Percentiles rank a stretch among this genome's conserved stretches.
phyloP scores from a whole-genome alignment of 2,797 vertebrate species.

The Malacoraja senta region DNA sequence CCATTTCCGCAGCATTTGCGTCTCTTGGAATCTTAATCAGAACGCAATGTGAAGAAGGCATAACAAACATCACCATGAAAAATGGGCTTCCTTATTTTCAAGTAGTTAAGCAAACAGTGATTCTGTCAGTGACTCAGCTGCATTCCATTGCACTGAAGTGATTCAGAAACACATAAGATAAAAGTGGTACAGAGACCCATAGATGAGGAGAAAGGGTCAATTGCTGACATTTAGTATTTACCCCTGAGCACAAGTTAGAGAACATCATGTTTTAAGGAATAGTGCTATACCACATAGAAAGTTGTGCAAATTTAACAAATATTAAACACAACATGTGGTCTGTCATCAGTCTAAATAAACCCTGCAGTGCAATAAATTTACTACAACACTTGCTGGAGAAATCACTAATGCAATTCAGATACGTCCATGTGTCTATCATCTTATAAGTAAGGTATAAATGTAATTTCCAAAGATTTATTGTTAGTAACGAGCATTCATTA shows the following conservation, averaged over 20 bases:
- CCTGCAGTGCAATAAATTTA: background rate
- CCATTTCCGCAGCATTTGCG: background rate
- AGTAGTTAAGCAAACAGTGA: background rate
- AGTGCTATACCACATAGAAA: background rate
- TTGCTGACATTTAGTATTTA: background rate
- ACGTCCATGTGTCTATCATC: no score
- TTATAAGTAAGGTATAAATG: background rate
- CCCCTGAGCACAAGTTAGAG: background rate
- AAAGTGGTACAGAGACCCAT: background rate
- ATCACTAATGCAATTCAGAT: background rate
- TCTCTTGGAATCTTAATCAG: background rate
- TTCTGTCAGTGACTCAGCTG: background rate
- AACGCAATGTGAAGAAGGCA: background rate
- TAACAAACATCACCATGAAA: background rate
- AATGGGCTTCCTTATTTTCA: background rate
- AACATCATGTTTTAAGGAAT: background rate
- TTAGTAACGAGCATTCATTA: conserved; percentile 8
- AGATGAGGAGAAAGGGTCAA: background rate
- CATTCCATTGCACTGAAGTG: background rate
- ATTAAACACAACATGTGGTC: background rate
- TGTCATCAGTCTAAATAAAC: background rate
- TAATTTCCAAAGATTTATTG: background rate
- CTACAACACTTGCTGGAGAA: background rate
- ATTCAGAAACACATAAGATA: background rate
- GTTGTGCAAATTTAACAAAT: background rate